Conservation (phyloP, 2,113 vertebrate species). For the Aspidoscelis tigris region DNA sequence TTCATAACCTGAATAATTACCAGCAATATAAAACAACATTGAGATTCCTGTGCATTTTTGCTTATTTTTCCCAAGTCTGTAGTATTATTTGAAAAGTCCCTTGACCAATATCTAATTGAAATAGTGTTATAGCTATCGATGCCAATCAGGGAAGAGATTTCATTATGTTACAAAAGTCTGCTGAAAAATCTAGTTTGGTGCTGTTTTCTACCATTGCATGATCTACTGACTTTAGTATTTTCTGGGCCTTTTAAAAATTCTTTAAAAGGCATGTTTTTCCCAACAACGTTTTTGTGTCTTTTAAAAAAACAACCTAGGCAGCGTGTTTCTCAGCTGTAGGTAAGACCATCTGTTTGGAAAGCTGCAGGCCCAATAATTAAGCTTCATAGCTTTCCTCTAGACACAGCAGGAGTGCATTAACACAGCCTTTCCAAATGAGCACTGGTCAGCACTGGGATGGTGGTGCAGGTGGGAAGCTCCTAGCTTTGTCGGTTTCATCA, state of each 20-base stretch:
- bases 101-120: conserved; percentile 5
- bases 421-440: conserved; percentile 12
- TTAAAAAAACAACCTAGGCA: neutral
- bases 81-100: conserved; percentile 1
- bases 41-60: neutral
- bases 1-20: neutral
- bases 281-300: neutral
- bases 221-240: neutral
- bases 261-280: neutral
- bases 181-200: neutral
- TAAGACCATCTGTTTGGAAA: conserved; percentile 40
- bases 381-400: conserved; percentile 18
- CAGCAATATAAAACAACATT: neutral
- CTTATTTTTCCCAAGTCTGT: neutral
- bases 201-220: neutral
- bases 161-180: neutral
- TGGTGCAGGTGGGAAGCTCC: neutral
- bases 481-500: neutral
- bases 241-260: neutral
- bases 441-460: neutral
- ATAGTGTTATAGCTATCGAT: neutral
- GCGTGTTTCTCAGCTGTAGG: conserved; percentile 16
- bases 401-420: conserved; percentile 7
- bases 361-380: neutral
- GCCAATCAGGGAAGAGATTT: conserved; percentile 2